Base-by-base conservation (phyloP, 2,888 invertebrate species). In the Colostygia pectinataria region DNA sequence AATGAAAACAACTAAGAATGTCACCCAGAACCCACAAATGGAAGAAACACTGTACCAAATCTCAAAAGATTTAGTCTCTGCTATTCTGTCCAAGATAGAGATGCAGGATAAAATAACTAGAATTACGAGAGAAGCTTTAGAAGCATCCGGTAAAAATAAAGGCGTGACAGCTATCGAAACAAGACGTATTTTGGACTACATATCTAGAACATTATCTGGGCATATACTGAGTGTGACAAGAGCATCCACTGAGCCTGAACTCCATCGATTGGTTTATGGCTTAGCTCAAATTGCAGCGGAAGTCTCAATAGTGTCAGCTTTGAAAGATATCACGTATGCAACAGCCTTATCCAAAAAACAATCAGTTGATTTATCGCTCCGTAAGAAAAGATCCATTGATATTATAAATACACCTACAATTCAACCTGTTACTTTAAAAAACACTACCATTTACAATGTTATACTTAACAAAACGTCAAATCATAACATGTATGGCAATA, bases 131-230 rank as follows among this genome's bases (percentile, higher is more conserved):
- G 87, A 89, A 59, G 90, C 90, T 7, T 68, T 89, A 2, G 86
- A 88, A 61, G 87, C 88, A 1, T 81, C 88, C 2, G 88, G 88
- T 0, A 85, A 81, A 66, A 82, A 75, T 57, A 88, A 84, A 68
- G 89, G 89, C 1, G 82, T 88, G 36, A 86, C 86, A 14, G 90
- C 90, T 7, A 90, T 90, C 54, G 90, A 90, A 60, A 89, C 89
- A 0, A 68, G 89, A 56, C 75, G 89, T 23, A 90, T 90, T 61
- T 65, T 90, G 41, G 90, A 90, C 65, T 89, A 88, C 37, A 86
- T 90, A 57, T 90, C 90, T 12, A 76, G 85, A 59, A 86, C 88
- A 4, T 58, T 90, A 32, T 89, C 90, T 9, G 77, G 86, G 1
- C 80, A 90, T 57, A 90, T 90, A 59, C 65, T 90, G 3, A 78